These are phyloP conservation scores for Euproctis similis DNA, from an alignment of 2,888 invertebrate genomes.

Conservation along the genomic window DNA sequence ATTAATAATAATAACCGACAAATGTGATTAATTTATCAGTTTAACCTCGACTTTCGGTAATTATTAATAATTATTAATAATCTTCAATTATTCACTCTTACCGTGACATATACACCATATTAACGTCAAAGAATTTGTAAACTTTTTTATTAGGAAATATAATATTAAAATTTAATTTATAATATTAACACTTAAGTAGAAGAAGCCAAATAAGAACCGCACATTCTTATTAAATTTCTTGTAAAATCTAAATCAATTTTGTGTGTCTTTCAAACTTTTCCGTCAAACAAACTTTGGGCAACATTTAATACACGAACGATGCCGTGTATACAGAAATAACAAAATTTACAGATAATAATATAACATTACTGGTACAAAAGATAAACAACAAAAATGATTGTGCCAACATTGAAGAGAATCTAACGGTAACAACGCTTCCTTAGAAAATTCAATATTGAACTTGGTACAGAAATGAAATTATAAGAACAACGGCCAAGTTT, in stretches of 20 bases:
- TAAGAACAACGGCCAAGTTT: neutral
- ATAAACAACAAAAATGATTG: neutral
- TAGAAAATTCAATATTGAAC: conserved; percentile 39
- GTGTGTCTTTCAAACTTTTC: neutral
- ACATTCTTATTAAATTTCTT: too few relatives aligned
- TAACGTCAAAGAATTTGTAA: too few relatives aligned
- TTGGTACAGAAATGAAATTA: conserved; percentile 37
- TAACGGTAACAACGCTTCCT: conserved; percentile 21
- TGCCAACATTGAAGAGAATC: conserved; percentile 20
- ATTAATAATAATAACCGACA: too few relatives aligned
- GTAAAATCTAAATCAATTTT: neutral
- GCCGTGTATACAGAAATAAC: neutral
- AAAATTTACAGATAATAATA: neutral
- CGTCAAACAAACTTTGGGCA: neutral
- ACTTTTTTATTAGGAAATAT: too few relatives aligned
- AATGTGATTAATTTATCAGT: too few relatives aligned
- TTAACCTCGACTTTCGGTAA: too few relatives aligned
- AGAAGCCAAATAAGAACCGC: too few relatives aligned
- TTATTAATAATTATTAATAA: too few relatives aligned
- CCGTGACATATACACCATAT: too few relatives aligned
- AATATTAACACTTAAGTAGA: too few relatives aligned
- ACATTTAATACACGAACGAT: neutral
- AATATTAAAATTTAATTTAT: too few relatives aligned
- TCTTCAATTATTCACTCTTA: too few relatives aligned
- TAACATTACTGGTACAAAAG: neutral